phyloP scores from a whole-genome alignment of 2,888 invertebrate species.

The Bibio marci region DNA sequence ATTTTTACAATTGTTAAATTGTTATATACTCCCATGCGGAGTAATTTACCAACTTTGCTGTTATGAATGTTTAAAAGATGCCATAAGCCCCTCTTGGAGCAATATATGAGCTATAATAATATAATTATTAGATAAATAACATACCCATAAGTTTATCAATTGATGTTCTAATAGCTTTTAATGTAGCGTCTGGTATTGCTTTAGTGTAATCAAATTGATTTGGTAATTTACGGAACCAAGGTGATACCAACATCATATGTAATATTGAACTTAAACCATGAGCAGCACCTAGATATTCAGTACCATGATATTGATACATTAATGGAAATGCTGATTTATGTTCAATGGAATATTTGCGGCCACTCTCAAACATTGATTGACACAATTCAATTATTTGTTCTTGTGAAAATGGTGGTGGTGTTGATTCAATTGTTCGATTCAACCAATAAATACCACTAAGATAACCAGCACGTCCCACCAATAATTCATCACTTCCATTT shows the following conservation, averaged over 20 bases:
- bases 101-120: no score
- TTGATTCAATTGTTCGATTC: constrained; percentile 23
- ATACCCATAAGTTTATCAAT: constrained; percentile 43
- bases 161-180: constrained; percentile 38
- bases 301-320: constrained; percentile 48
- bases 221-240: no score
- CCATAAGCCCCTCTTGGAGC: no score
- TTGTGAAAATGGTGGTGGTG: constrained; percentile 21
- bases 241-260: constrained; percentile 41
- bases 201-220: constrained; percentile 16
- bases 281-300: constrained; percentile 37
- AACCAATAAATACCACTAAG: constrained; percentile 62
- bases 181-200: constrained; percentile 28
- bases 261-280: constrained; percentile 49
- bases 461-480: constrained; percentile 64
- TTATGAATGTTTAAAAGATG: no score
- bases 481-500: constrained; percentile 64
- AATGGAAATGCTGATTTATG: constrained; percentile 44
- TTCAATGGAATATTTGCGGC: constrained; percentile 43
- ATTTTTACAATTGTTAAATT: no score
- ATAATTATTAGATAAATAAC: constrained; percentile 8
- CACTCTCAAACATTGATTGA: constrained; percentile 50
- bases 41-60: no score
- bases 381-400: constrained; percentile 46
- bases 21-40: no score